phyloP scores from a whole-genome alignment of 2,888 invertebrate genomes.

The Microlaimidae sp. region DNA sequence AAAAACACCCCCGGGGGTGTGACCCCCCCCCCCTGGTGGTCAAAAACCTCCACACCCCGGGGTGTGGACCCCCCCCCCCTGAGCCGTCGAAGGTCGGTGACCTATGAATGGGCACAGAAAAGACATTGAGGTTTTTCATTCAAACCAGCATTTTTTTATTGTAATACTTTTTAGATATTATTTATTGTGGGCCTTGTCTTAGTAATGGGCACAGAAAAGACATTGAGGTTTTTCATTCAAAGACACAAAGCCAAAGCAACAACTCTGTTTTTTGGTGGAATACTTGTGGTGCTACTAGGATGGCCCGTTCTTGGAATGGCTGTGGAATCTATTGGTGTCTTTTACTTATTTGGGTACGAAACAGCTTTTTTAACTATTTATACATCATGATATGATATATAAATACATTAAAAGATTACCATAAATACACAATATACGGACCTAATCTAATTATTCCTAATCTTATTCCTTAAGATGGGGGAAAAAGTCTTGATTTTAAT shows the following conservation, averaged over 20 bases:
- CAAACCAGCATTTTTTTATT: conserved; percentile 35
- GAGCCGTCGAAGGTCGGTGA: too few species aligned
- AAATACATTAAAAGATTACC: too few species aligned
- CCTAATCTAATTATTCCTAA: too few species aligned
- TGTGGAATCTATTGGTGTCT: conserved; percentile 86
- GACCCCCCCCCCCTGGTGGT: too few species aligned
- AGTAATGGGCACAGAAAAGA: conserved; percentile 84
- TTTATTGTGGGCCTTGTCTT: conserved; percentile 86
- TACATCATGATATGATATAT: too few species aligned
- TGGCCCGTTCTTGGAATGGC: conserved; percentile 94
- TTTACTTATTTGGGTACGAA: conserved; percentile 48
- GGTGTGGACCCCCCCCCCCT: too few species aligned
- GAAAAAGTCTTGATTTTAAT: too few species aligned
- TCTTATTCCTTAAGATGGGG: too few species aligned
- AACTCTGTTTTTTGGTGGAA: conserved; percentile 74
- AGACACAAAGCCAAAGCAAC: conserved; percentile 80
- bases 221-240: conserved; percentile 94
- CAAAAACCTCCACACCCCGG: too few species aligned
- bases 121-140: conserved; percentile 93
- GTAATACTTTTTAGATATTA: conserved; percentile 55
- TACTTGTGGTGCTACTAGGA: conserved; percentile 71
- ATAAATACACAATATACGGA: too few species aligned
- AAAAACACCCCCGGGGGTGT: too few species aligned
- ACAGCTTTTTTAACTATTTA: neutral
- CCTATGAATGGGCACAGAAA: too few species aligned